These are phyloP conservation scores for Hyposmocoma kahamanoa DNA, from an alignment of 1,140 invertebrate genomes.

Conservation along the genomic window DNA sequence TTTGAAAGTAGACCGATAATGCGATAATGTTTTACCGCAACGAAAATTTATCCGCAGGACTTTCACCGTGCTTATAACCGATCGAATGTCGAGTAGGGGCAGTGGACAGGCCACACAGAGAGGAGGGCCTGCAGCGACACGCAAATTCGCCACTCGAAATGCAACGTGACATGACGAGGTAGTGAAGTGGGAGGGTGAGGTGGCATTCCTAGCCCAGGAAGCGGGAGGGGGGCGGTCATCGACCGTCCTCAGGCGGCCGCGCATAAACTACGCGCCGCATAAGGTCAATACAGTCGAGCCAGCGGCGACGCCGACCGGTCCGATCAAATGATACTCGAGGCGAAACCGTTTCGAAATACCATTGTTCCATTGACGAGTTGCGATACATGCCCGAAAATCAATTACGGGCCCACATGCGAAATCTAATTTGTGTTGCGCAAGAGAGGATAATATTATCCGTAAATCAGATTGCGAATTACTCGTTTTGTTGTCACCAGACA, in stretches of 20 bases:
- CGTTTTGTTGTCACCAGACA: slow-evolving; percentile 25
- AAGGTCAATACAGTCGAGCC: slow-evolving; percentile 50
- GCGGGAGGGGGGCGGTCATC: slow-evolving; percentile 47
- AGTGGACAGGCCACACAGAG: slow-evolving; percentile 7
- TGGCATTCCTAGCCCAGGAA: slow-evolving; percentile 47
- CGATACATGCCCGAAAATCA: slow-evolving; percentile 34
- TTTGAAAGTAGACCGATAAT: background rate
- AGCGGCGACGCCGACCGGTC: slow-evolving; percentile 27
- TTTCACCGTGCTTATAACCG: slow-evolving; percentile 24
- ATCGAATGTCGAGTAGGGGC: slow-evolving; percentile 6
- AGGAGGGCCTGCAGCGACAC: slow-evolving; percentile 21
- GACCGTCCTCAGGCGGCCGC: slow-evolving; percentile 60
- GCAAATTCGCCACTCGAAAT: slow-evolving; percentile 59
- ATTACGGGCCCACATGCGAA: slow-evolving; percentile 39
- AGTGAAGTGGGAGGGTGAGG: slow-evolving; percentile 23
- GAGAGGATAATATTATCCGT: slow-evolving; percentile 29
- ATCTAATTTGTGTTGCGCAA: slow-evolving; percentile 44
- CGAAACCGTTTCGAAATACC: slow-evolving; percentile 37
- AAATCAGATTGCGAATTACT: slow-evolving; percentile 29
- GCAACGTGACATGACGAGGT: slow-evolving; percentile 50
- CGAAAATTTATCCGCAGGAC: background rate
- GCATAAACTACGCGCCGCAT: slow-evolving; percentile 59
- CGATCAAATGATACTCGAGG: slow-evolving; percentile 17
- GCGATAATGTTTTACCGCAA: background rate
- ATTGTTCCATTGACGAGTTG: slow-evolving; percentile 38